Evolutionary conservation across 2,113 vertebrate genomes (phyloP).

Genomic region (Mohoua ochrocephala): DNA sequence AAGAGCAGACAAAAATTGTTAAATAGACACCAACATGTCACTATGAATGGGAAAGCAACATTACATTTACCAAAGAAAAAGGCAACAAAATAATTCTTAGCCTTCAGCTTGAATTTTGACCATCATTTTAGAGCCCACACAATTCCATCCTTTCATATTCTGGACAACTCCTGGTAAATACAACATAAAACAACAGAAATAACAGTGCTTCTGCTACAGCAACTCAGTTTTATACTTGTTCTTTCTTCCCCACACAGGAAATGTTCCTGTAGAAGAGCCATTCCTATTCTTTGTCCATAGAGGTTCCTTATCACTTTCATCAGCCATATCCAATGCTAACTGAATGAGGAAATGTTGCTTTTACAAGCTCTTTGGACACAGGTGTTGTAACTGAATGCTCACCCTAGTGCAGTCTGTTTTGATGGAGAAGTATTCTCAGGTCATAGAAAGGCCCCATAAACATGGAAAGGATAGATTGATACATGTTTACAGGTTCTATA

Average conservation of each 20-base stretch:
- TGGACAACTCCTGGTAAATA: background rate
- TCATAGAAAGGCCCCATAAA: background rate
- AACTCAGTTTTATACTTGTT: background rate
- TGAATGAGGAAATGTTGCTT: background rate
- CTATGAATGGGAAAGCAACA: background rate
- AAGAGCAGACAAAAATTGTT: background rate
- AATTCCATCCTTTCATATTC: background rate
- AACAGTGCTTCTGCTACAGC: background rate
- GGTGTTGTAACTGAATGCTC: background rate
- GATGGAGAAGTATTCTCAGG: background rate
- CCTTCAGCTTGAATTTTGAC: background rate
- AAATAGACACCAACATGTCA: background rate
- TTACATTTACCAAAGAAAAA: background rate
- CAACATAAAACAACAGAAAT: background rate
- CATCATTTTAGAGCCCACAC: background rate
- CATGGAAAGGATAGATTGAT: background rate
- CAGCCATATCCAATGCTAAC: background rate
- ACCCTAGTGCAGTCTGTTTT: background rate
- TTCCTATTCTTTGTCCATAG: background rate
- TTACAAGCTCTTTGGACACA: background rate
- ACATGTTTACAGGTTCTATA: background rate
- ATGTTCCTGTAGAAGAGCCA: background rate
- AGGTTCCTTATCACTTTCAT: background rate
- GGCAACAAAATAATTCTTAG: background rate
- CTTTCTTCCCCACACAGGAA: background rate